Evolutionary conservation across 1,140 invertebrate genomes (phyloP), one percentile per base, ranked within the genome.

Genomic region (Drosophila pseudoananassae): DNA sequence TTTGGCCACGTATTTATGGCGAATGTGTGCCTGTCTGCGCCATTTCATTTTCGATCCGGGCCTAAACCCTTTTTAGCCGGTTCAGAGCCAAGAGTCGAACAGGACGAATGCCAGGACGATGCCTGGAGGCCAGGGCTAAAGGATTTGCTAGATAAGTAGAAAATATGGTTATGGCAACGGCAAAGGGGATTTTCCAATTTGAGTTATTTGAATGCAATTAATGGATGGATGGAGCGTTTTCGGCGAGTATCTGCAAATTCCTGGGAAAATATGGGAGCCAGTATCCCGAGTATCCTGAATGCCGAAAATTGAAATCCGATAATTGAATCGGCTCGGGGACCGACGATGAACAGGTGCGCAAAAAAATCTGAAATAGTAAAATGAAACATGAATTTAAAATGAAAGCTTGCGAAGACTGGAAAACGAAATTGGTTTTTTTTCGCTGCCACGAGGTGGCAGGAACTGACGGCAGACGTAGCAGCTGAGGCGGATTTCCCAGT

Each of bases 361-460:
- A 68, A 70, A 51, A 27, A 36, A 12, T 36, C 33, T 36, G 33
- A 36, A 36, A 36, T 77, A 29, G 61, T 52, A 69, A 70, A 74
- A 69, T 59, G 69, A 82, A 78, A 78, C 78, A 74, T 83, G 76
- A 83, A 83, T 83, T 83, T 58, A 8, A 65, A 78, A 72, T 78
- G 70, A 73, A 75, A 65, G 31, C 43, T 17, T n/a, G 43, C 31
- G 10, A 40, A 58, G 40, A 40, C 23, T 20, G 27, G 8, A 36
- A 33, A 63, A 45, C 38, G 61, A 58, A 79, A 83, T 68, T 43
- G 40, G 14, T 10, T 52, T 40, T 46, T 12, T 50, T 29, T 20
- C 33, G 12, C 15, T 17, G 8, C 12, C 14, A 1, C 15, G 10
- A 43, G 40, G 15, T 17, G 40, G 40, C 40, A 43, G 40, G 40